These are phyloP conservation scores for Coregonus sp. DNA, from an alignment of 2,797 vertebrate genomes.

Conservation along the genomic window DNA sequence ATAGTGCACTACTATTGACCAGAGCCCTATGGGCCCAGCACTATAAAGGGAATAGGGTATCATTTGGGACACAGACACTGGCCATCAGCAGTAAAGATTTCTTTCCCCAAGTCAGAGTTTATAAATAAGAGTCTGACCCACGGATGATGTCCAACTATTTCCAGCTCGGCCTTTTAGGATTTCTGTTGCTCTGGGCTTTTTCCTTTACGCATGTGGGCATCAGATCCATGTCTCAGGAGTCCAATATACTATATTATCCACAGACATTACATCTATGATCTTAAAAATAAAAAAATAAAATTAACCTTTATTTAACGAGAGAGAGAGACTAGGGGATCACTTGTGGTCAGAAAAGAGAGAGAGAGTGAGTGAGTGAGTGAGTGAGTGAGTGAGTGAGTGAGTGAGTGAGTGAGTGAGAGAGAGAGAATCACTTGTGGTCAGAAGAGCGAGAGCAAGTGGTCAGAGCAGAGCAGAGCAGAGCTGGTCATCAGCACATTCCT, in stretches of 20 bases:
- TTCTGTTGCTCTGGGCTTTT: conserved; percentile 9
- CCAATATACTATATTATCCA: background rate
- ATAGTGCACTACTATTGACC: no score
- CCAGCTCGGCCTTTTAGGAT: background rate
- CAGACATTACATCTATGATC: background rate
- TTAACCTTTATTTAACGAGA: no score
- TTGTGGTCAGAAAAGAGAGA: background rate
- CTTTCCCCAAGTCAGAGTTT: conserved; percentile 23
- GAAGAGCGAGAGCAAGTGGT: background rate
- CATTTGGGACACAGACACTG: background rate
- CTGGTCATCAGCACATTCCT: conserved; percentile 22
- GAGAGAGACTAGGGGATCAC: no score
- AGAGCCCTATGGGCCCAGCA: no score
- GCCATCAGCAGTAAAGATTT: background rate
- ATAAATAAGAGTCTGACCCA: conserved; percentile 17
- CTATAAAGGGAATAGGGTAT: background rate
- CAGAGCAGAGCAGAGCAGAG: background rate
- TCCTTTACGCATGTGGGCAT: conserved; percentile 15
- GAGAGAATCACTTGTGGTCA: background rate
- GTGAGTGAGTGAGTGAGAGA: background rate
- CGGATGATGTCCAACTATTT: conserved; percentile 11
- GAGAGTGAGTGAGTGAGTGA: no score
- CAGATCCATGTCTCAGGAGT: background rate
- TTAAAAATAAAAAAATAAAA: no score
- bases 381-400: no score